Conservation (phyloP, 2,113 vertebrate species). For the Uropsilus gracilis region DNA sequence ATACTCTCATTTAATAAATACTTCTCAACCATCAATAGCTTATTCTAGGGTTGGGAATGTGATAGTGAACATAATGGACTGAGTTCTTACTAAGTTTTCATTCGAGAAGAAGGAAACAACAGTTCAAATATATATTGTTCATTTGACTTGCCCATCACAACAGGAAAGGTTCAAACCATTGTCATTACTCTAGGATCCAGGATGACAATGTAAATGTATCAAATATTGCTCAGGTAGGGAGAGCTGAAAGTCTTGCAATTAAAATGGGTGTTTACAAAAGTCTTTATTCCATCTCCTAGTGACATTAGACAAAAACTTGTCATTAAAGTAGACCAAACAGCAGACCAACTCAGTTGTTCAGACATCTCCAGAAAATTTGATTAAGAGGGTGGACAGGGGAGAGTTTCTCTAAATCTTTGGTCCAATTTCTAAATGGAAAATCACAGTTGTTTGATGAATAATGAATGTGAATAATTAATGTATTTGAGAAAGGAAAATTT, state of each 20-base stretch:
- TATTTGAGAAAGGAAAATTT: slow-evolving; percentile 75
- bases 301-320: background rate
- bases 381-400: slow-evolving; percentile 20
- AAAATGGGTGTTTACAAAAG: background rate
- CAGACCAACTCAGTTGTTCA: background rate
- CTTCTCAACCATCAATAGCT: background rate
- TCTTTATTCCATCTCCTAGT: background rate
- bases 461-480: slow-evolving; percentile 81
- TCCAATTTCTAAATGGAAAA: slow-evolving; percentile 72
- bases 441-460: slow-evolving; percentile 74
- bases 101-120: background rate
- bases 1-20: slow-evolving; percentile 9
- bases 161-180: background rate
- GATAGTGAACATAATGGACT: background rate
- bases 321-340: slow-evolving; percentile 21
- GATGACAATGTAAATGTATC: background rate
- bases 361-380: slow-evolving; percentile 8
- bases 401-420: slow-evolving; percentile 58
- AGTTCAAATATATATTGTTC: background rate
- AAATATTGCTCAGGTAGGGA: background rate
- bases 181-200: background rate
- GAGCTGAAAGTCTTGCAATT: background rate
- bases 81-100: background rate
- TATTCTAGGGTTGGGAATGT: background rate
- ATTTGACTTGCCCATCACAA: background rate